phyloP scores from a whole-genome alignment of 2,797 vertebrate species.

The Pelochelys cantorii region DNA sequence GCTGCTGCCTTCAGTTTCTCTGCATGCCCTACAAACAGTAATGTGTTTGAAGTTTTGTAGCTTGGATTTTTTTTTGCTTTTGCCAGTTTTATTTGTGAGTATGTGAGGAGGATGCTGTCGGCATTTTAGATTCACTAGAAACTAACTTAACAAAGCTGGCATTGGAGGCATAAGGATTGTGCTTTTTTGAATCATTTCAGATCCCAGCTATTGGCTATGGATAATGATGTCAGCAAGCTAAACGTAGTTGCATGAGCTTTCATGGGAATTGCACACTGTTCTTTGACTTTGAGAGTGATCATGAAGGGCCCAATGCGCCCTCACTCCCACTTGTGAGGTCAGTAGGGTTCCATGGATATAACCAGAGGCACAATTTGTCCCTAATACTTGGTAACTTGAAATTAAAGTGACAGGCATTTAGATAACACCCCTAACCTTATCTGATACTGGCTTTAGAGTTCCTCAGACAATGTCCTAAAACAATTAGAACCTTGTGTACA shows the following conservation, averaged over 20 bases:
- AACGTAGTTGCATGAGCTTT: fast-evolving
- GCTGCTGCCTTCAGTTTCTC: constrained; percentile 7
- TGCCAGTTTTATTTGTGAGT: constrained; percentile 43
- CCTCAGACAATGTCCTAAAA: background rate
- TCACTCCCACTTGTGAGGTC: background rate
- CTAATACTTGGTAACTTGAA: background rate
- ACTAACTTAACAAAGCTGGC: background rate
- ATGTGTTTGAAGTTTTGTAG: background rate
- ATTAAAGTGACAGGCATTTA: background rate
- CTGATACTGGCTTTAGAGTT: background rate
- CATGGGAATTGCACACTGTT: background rate
- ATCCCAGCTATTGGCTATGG: background rate
- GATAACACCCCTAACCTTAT: background rate
- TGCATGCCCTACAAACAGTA: background rate
- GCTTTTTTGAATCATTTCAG: background rate
- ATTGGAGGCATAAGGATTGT: background rate
- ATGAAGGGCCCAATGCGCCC: background rate
- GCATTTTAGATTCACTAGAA: fast-evolving
- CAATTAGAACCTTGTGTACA: constrained; percentile 57
- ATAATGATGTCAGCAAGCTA: background rate
- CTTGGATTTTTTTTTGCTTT: background rate
- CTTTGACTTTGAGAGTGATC: background rate
- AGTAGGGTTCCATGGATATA: background rate
- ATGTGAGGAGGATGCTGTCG: background rate
- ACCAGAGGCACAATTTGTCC: background rate